A percentile compares a stretch with the other conserved stretches of the same genome.
Evolutionary conservation across 2,888 invertebrate species (phyloP).

Genomic region (Brachycybe producta): DNA sequence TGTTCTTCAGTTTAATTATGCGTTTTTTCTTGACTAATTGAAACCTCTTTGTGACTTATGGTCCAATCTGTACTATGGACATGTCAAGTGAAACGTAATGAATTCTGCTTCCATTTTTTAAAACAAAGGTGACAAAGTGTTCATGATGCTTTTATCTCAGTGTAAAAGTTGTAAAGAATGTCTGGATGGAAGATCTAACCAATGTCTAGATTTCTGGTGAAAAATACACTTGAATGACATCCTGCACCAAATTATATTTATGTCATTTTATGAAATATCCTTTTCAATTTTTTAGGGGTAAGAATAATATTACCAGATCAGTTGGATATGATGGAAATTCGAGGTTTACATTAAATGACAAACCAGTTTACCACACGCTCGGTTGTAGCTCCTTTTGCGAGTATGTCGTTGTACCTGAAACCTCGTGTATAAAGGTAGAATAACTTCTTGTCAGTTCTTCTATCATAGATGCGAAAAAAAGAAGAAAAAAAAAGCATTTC

Average conservation of each 20-base stretch:
- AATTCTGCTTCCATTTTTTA: neutral
- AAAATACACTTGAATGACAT: neutral
- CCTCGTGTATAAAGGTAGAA: slow-evolving; percentile 11
- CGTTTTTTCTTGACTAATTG: too few species aligned
- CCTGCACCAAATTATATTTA: neutral
- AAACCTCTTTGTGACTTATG: too few species aligned
- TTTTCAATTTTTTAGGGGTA: neutral
- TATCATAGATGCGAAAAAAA: too few species aligned
- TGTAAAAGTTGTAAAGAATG: slow-evolving; percentile 3
- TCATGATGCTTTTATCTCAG: slow-evolving; percentile 1
- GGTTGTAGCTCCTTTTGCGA: slow-evolving; percentile 6
- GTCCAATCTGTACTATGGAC: too few species aligned
- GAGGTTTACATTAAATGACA: slow-evolving; percentile 1
- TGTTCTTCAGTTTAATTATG: too few species aligned
- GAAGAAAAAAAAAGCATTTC: too few species aligned
- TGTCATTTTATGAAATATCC: too few species aligned
- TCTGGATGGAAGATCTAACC: slow-evolving; percentile 3
- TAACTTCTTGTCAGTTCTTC: neutral
- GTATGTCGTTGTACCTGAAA: slow-evolving; percentile 9
- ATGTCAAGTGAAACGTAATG: too few species aligned
- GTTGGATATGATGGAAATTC: slow-evolving; percentile 6
- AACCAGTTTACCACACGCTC: neutral
- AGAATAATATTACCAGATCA: slow-evolving; percentile 7
- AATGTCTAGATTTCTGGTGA: slow-evolving; percentile 4
- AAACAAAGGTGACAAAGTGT: slow-evolving; percentile 13